Evolutionary conservation across 64 coral and sea anemone species (phyloP), one percentile per base, ranked within the genome.

Genomic region (Montipora efflorescens): DNA sequence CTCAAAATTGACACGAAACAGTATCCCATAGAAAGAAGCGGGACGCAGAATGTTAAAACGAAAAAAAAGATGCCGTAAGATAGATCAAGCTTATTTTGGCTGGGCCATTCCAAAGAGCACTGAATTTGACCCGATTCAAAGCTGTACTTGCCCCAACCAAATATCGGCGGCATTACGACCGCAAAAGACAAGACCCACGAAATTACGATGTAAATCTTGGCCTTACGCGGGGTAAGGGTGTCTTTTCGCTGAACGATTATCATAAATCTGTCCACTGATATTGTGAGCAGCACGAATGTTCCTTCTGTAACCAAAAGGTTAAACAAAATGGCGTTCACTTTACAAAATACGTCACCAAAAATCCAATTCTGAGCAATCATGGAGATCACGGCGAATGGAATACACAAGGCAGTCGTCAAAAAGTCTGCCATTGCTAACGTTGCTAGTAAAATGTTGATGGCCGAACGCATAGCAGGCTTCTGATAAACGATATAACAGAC

Each of bases 401-500:
- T 96, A 76, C 97, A 96, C 18, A 95, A 79, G 7, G 94, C 55
- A 16, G 97, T 92, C 12, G 91, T 94, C 48, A 98, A 58, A 3
- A 98, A 77, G 76, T 98, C 96, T 0, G 94, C 96, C 90, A 98
- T 74, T 4, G 96, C 96, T 15, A 98, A 72, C 3, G 91, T 98
- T 25, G 96, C 96, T 5, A 98, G 71, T 11, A 98, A 89, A n/a
- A 98, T 91, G 87, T 98, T 98, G 15, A 98, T 98, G 6, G 96
- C 94, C 48, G 96, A 98, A 78, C 96, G 94, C 96, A 98, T 98
- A 1, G 96, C 96, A 2, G 96, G 96, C 48, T 98, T 98, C 79
- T 98, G 96, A 84, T 98, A 98, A 59, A 98, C 96, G 53, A 98
- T 94, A 77, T 98, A 98, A 64, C 96, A 98, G 47, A 98, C 94